phyloP scores from a whole-genome alignment of 2,113 vertebrate species.

The Bostrychus sinensis region DNA sequence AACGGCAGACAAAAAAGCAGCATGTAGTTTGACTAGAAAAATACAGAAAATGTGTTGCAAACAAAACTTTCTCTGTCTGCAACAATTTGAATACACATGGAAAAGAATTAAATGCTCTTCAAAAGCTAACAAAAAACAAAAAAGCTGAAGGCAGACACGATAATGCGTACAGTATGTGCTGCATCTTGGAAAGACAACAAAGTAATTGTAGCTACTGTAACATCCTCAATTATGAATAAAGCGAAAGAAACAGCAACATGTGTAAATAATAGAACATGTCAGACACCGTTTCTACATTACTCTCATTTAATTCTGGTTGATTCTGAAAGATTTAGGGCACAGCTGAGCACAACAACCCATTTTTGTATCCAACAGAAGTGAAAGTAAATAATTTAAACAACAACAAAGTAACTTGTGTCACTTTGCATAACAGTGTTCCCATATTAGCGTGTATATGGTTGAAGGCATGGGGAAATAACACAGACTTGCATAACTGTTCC shows the following conservation, averaged over 20 bases:
- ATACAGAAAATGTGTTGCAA: constrained; percentile 2
- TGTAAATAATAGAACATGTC: constrained; percentile 64
- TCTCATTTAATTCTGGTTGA: constrained; percentile 47
- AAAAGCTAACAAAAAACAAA: background rate
- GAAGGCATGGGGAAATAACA: constrained; percentile 17
- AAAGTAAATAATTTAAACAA: constrained; percentile 69
- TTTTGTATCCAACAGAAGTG: constrained; percentile 56
- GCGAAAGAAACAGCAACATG: constrained; percentile 42
- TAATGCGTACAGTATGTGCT: constrained; percentile 10
- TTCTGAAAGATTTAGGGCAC: constrained; percentile 44
- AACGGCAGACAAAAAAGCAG: constrained; percentile 45
- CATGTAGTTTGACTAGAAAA: constrained; percentile 42
- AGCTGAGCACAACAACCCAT: constrained; percentile 59
- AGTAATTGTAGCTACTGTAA: constrained; percentile 40
- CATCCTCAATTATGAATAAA: constrained; percentile 60
- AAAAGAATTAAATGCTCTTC: constrained; percentile 5
- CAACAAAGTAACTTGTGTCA: constrained; percentile 60
- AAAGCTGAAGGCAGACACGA: constrained; percentile 9
- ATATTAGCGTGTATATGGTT: constrained; percentile 14
- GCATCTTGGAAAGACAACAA: constrained; percentile 47
- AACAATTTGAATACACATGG: constrained; percentile 1
- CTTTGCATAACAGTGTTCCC: constrained; percentile 54
- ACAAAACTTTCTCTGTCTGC: background rate
- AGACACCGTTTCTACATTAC: constrained; percentile 32
- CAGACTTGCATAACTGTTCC: constrained; percentile 53